Base-by-base conservation (phyloP, 2,888 invertebrate species). In the Eumacrocentrus americanus region DNA sequence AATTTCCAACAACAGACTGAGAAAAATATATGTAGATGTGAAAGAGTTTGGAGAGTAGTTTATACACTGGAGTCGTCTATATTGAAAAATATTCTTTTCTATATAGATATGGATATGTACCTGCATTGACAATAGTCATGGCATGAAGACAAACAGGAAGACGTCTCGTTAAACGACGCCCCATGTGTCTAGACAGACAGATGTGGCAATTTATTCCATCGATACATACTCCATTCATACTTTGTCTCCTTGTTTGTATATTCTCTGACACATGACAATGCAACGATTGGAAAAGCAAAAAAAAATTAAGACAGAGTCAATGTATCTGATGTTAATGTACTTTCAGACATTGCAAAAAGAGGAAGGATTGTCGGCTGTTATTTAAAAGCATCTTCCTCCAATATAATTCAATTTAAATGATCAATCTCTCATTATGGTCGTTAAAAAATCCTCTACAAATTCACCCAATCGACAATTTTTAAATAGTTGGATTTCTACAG, bases 161-260 rank as follows among this genome's bases (percentile, higher is more conserved):
- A 37, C 37, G 35, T 55, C 60, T 60, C 42, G 55, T 60, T 60
- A 60, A 56, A 55, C 25, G 60, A 54, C 59, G 59, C 59, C 59
- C 22, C 29, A 6, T 38, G 22, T 18, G 60, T 60, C 60, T 60
- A 60, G 54, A 60, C 54, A 37, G 37, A 20, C 35, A 18, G 25
- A 54, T 44, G 29, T 29, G 5, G 29, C 29, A 60, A 55, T 60
- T 60, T 60, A 51, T 60, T 55, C 55, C 37, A 52, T 44, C 40
- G 42, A 51, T 51, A 50, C 51, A 50, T n/a, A n/a, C 40, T 54
- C 48, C 40, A 54, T 54, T 60, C 59, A 48, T 16, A n/a, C n/a
- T n/a, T n/a, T n/a, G 34, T 14, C 40, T 16, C 20, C 20, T 11
- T 40, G 25, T 48, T 44, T 54, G 20, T 29, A n/a, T n/a, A n/a